A percentile compares a stretch with the other conserved stretches of the same genome.
These are phyloP conservation scores for Leptopilina clavipes DNA, from an alignment of 1,140 invertebrate species.

Conservation along the genomic window DNA sequence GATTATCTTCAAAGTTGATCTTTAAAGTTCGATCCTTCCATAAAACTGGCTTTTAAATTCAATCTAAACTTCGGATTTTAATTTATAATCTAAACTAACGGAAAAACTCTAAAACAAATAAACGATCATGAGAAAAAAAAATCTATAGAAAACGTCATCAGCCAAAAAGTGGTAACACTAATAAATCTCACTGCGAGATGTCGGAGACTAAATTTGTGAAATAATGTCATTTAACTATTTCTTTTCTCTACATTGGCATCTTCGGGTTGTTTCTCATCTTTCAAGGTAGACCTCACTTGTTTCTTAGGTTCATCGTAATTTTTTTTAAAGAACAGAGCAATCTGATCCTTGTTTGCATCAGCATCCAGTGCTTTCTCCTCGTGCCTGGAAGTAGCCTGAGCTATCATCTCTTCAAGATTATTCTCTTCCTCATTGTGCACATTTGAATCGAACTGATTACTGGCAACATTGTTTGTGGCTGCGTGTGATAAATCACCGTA, in stretches of 20 bases:
- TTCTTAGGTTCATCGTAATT: constrained; percentile 59
- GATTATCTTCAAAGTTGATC: too few relatives aligned
- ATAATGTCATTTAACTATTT: background rate
- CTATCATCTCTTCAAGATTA: constrained; percentile 44
- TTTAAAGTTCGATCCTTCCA: too few relatives aligned
- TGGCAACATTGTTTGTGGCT: constrained; percentile 43
- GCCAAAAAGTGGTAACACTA: constrained; percentile 12
- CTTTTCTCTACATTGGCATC: background rate
- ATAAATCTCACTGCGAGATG: background rate
- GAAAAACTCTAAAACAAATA: too few relatives aligned
- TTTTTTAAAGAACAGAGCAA: constrained; percentile 63
- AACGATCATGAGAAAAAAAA: too few relatives aligned
- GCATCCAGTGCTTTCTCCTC: background rate
- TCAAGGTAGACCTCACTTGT: constrained; percentile 55
- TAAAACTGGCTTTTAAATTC: too few relatives aligned
- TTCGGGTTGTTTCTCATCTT: constrained; percentile 46
- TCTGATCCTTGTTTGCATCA: constrained; percentile 47
- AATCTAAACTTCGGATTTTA: too few relatives aligned
- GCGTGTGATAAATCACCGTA: constrained; percentile 56
- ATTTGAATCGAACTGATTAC: constrained; percentile 46
- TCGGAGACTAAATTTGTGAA: background rate
- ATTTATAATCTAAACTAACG: too few relatives aligned
- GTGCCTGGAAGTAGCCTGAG: constrained; percentile 33
- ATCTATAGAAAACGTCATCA: background rate
- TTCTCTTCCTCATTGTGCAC: constrained; percentile 42